These are phyloP conservation scores for Athalia rosae DNA, from an alignment of 2,888 invertebrate species.

Conservation along the genomic window DNA sequence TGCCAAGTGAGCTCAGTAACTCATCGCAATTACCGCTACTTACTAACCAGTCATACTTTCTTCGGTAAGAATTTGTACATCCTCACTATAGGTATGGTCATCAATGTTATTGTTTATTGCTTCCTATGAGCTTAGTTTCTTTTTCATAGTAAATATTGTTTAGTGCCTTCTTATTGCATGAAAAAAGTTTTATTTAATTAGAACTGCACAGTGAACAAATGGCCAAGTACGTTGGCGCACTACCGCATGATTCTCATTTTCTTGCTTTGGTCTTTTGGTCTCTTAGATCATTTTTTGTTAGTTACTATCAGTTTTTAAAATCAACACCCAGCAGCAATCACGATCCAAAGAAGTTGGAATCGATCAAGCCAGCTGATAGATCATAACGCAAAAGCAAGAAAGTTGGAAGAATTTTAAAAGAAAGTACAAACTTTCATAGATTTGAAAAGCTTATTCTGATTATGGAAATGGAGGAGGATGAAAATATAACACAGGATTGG, in stretches of 20 bases:
- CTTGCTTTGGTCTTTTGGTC: slow-evolving; percentile 42
- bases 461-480: slow-evolving; percentile 44
- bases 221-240: neutral
- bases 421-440: slow-evolving; percentile 34
- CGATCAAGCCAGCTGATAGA: slow-evolving; percentile 34
- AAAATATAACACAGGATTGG: slow-evolving; percentile 57
- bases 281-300: slow-evolving; percentile 3
- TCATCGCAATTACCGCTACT: neutral
- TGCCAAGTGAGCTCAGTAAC: neutral
- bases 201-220: neutral
- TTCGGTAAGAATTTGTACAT: neutral
- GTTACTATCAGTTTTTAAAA: slow-evolving; percentile 21
- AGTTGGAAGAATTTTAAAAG: slow-evolving; percentile 39
- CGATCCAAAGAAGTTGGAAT: slow-evolving; percentile 28
- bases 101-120: no score
- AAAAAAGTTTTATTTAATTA: neutral
- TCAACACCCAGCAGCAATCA: slow-evolving; percentile 20
- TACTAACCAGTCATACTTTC: neutral
- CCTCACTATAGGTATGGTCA: neutral
- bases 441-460: slow-evolving; percentile 35
- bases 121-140: no score
- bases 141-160: neutral
- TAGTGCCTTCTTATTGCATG: neutral
- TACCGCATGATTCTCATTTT: slow-evolving; percentile 42
- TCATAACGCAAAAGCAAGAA: slow-evolving; percentile 45